These are phyloP conservation scores for Rhegmatorhina hoffmannsi DNA, from an alignment of 2,113 vertebrate species.

Conservation along the genomic window DNA sequence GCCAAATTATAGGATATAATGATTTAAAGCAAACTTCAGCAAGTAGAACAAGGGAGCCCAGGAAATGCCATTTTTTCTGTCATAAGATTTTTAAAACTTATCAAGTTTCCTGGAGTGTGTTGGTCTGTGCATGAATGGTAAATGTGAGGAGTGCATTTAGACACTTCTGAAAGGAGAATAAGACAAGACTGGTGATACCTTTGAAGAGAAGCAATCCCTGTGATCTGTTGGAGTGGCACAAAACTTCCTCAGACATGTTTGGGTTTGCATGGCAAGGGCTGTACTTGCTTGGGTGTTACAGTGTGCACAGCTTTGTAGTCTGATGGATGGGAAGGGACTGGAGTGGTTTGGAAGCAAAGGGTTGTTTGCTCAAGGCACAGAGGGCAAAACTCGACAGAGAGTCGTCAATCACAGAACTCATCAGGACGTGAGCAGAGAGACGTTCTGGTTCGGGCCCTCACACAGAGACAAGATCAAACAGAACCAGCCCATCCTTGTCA, in stretches of 20 bases:
- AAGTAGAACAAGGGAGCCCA: neutral
- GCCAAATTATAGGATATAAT: neutral
- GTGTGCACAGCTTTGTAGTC: neutral
- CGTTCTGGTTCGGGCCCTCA: neutral
- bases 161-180: neutral
- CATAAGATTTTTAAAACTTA: neutral
- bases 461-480: neutral
- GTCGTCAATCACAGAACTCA: neutral
- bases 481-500: neutral
- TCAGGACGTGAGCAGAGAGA: neutral
- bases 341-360: neutral
- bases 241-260: neutral
- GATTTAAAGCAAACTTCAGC: neutral
- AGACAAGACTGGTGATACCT: neutral
- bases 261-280: neutral
- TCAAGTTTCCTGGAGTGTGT: neutral
- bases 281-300: neutral
- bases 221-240: constrained; percentile 16
- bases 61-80: neutral
- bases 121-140: neutral
- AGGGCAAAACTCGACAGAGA: neutral
- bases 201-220: neutral
- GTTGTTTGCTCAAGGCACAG: neutral
- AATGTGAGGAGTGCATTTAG: neutral
- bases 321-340: neutral